Conservation (phyloP, 2,888 invertebrate species). For the Platypus cylindrus region DNA sequence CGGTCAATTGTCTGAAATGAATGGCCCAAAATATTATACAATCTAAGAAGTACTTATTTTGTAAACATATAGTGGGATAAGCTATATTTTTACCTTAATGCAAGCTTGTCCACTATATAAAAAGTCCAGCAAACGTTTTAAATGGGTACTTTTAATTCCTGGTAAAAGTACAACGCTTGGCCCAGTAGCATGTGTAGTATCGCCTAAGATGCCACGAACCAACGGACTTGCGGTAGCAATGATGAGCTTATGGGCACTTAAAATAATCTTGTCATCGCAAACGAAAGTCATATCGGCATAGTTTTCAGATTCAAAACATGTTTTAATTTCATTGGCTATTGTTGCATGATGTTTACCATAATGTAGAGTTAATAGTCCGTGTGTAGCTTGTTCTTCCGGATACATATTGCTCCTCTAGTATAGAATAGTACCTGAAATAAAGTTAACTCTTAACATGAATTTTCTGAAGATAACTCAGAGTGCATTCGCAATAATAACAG, state of each 20-base stretch:
- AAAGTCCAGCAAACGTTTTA: slow-evolving; percentile 72
- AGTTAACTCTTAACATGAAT: no score
- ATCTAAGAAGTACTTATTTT: neutral
- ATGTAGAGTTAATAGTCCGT: slow-evolving; percentile 77
- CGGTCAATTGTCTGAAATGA: no score
- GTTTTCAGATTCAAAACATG: slow-evolving; percentile 76
- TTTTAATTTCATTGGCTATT: slow-evolving; percentile 80
- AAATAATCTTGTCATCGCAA: slow-evolving; percentile 70
- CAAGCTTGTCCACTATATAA: slow-evolving; percentile 77
- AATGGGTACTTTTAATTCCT: slow-evolving; percentile 65
- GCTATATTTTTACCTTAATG: slow-evolving; percentile 46
- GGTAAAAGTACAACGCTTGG: slow-evolving; percentile 74
- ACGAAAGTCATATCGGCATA: slow-evolving; percentile 78
- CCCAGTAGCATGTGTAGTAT: slow-evolving; percentile 55
- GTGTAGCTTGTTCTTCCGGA: slow-evolving; percentile 41
- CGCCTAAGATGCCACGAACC: slow-evolving; percentile 63
- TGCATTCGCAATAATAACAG: no score
- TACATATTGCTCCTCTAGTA: slow-evolving; percentile 39
- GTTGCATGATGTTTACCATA: slow-evolving; percentile 90
- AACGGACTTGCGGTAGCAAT: slow-evolving; percentile 80
- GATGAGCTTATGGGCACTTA: slow-evolving; percentile 73
- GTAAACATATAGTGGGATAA: no score
- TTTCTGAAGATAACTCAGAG: no score
- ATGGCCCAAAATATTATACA: no score
- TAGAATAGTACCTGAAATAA: slow-evolving; percentile 27